Conservation (phyloP, 2,797 vertebrate species). For the Myotis pilosus region DNA sequence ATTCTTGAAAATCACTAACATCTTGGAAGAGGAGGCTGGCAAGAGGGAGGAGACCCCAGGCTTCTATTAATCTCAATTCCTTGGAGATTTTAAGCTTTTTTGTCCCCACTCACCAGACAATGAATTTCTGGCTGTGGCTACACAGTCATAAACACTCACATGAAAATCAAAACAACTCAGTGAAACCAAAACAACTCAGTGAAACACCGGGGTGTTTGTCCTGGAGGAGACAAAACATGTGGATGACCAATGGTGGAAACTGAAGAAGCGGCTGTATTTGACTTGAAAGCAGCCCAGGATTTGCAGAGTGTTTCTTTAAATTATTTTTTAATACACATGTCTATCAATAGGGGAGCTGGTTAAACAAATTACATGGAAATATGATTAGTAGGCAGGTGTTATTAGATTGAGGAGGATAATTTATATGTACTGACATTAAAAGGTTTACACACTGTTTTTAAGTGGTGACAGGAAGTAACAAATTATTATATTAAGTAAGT, state of each 20-base stretch:
- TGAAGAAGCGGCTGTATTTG: fast-evolving
- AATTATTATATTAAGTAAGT: background rate
- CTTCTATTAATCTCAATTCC: background rate
- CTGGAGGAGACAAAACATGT: background rate
- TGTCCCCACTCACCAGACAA: background rate
- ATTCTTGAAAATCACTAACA: background rate
- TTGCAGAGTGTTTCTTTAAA: background rate
- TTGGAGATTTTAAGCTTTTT: background rate
- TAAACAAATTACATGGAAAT: slow-evolving; percentile 15
- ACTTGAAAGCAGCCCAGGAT: background rate
- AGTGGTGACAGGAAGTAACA: background rate
- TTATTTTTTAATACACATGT: background rate
- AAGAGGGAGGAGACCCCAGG: background rate
- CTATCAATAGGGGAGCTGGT: background rate
- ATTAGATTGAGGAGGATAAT: slow-evolving; percentile 7
- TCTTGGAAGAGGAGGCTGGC: background rate
- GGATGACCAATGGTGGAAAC: background rate
- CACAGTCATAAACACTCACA: background rate
- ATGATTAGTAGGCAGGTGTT: slow-evolving; percentile 17
- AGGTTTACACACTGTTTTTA: slow-evolving; percentile 4
- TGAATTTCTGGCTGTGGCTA: background rate
- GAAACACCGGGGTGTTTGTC: background rate
- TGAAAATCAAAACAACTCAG: background rate
- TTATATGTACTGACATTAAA: background rate
- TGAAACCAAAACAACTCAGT: background rate